phyloP scores from a whole-genome alignment of 2,888 invertebrate genomes.

The Perizoma flavofasciatum region DNA sequence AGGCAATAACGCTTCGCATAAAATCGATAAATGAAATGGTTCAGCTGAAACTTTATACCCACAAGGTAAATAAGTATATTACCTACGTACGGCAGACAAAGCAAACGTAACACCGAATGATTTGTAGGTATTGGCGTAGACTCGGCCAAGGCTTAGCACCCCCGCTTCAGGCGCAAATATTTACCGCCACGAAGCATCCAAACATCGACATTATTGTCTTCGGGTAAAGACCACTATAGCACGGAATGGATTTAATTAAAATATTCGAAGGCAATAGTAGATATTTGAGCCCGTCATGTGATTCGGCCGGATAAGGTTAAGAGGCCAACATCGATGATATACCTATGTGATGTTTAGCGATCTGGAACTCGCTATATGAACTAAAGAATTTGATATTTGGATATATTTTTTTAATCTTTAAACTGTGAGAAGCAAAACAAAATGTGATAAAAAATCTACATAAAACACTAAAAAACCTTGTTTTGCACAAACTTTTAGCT shows the following conservation, averaged over 20 bases:
- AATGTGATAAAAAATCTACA: too few relatives aligned
- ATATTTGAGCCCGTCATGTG: conserved; percentile 8
- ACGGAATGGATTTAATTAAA: conserved; percentile 49
- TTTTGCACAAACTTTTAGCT: too few relatives aligned
- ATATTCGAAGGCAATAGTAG: conserved; percentile 33
- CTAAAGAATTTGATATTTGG: too few relatives aligned
- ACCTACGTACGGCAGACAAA: conserved; percentile 27
- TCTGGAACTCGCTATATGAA: too few relatives aligned
- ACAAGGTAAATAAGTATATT: conserved; percentile 11
- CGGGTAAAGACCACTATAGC: conserved; percentile 41
- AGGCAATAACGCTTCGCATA: too few relatives aligned
- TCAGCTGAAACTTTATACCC: not conserved
- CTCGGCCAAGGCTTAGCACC: conserved; percentile 41
- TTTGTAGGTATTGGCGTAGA: conserved; percentile 36
- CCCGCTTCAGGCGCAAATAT: conserved; percentile 50
- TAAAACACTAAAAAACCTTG: too few relatives aligned
- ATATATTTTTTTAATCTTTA: too few relatives aligned
- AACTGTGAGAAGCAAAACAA: too few relatives aligned
- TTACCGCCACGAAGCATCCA: conserved; percentile 40
- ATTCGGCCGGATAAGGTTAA: conserved; percentile 9
- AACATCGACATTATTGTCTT: conserved; percentile 41
- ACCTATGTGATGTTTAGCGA: too few relatives aligned
- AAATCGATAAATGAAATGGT: too few relatives aligned
- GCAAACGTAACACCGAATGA: conserved; percentile 36
- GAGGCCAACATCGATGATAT: too few relatives aligned